Percentiles rank a stretch among this genome's conserved stretches.
Evolutionary conservation across 1,140 invertebrate genomes (phyloP).

Genomic region (Penaeus chinensis): DNA sequence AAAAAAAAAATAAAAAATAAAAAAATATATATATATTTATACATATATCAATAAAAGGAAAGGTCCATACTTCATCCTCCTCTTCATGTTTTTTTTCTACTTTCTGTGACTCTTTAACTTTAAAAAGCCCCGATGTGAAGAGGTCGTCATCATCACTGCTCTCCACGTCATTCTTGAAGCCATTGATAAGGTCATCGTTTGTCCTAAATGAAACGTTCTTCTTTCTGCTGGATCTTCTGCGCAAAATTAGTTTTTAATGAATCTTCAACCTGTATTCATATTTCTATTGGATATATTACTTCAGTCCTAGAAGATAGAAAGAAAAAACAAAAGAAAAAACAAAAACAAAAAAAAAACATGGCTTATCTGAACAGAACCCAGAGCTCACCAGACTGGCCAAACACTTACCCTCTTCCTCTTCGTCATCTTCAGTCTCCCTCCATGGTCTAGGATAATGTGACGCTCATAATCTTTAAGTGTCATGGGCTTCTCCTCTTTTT

Average conservation of each 20-base stretch:
- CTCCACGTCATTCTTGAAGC: conserved; percentile 17
- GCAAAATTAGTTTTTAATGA: too few species aligned
- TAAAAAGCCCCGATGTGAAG: conserved; percentile 31
- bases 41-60: too few species aligned
- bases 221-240: not conserved
- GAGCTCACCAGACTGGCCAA: conserved; percentile 68
- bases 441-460: conserved; percentile 79
- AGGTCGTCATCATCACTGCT: conserved; percentile 36
- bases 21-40: not conserved
- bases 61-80: not conserved
- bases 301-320: too few species aligned
- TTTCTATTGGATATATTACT: too few species aligned
- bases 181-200: not conserved
- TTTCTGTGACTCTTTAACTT: conserved; percentile 12
- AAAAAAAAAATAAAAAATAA: not conserved
- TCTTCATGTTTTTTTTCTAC: not conserved
- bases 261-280: too few species aligned
- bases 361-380: not conserved
- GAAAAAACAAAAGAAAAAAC: not conserved
- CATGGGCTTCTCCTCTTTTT: conserved; percentile 74
- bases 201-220: not conserved
- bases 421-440: conserved; percentile 74
- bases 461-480: conserved; percentile 85
- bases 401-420: conserved; percentile 70
- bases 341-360: not conserved